Percentiles rank a stretch among this genome's conserved stretches.
phyloP scores from a whole-genome alignment of 2,113 vertebrate genomes.

The Apodemus sylvaticus region DNA sequence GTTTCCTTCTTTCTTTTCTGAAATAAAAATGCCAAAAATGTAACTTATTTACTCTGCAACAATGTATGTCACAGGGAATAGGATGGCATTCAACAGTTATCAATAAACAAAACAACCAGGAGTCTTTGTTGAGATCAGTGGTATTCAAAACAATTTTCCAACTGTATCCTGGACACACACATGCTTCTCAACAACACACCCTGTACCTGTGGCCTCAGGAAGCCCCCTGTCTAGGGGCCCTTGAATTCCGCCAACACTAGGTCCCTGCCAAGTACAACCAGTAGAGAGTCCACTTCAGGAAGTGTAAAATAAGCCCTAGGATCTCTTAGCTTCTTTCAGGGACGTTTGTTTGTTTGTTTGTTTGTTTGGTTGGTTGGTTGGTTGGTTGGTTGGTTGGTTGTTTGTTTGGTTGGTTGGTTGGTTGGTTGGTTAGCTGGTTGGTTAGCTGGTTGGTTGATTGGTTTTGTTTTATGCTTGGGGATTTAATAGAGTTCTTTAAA shows the following conservation, averaged over 20 bases:
- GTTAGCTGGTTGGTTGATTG: no score
- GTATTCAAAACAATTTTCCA: neutral
- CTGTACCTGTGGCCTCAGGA: neutral
- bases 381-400: neutral
- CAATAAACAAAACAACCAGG: neutral
- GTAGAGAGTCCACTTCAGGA: neutral
- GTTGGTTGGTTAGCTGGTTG: no score
- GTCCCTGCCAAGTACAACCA: neutral
- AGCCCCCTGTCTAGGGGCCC: neutral
- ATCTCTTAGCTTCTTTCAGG: neutral
- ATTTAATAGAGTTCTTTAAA: neutral
- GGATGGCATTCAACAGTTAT: neutral
- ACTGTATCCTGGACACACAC: neutral
- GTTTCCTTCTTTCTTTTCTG: neutral
- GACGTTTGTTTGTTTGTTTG: neutral
- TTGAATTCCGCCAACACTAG: neutral
- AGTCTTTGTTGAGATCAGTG: neutral
- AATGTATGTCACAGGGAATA: neutral
- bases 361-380: no score
- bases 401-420: neutral
- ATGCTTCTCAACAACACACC: neutral
- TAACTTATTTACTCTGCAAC: neutral
- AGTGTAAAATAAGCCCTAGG: neutral
- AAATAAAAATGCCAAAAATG: constrained; percentile 25
- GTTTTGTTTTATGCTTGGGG: neutral